These are phyloP conservation scores for Omphaloscelis lunosa DNA, from an alignment of 2,888 invertebrate genomes.

Conservation along the genomic window DNA sequence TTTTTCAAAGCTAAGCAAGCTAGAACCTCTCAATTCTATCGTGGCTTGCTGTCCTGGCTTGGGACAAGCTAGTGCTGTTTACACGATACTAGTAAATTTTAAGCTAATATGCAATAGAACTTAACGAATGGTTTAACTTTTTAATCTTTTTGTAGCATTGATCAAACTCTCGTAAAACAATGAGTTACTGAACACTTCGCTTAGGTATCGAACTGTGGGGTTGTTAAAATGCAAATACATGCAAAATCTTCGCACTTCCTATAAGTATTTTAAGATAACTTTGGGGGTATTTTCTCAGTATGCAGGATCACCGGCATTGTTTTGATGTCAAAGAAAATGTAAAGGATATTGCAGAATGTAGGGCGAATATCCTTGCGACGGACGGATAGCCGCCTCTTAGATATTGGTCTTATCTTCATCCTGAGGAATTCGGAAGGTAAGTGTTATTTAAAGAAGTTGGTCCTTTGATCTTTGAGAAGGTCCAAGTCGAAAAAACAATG, in stretches of 20 bases:
- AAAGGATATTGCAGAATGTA: conserved; percentile 14
- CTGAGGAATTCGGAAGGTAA: conserved; percentile 9
- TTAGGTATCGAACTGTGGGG: background rate
- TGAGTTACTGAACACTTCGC: background rate
- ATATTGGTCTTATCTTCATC: conserved; percentile 10
- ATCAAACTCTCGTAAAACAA: background rate
- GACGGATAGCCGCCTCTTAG: conserved; percentile 2
- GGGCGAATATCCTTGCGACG: conserved; percentile 15
- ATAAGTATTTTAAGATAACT: background rate
- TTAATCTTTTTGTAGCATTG: background rate
- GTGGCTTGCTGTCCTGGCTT: too few species aligned
- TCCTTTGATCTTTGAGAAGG: conserved; percentile 16
- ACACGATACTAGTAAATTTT: too few species aligned
- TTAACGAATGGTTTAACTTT: background rate
- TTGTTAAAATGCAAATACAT: background rate
- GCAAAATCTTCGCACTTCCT: background rate
- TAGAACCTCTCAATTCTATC: too few species aligned
- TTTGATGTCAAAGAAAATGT: conserved; percentile 25
- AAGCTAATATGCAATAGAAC: too few species aligned
- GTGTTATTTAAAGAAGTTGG: conserved; percentile 9
- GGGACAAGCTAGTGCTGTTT: too few species aligned
- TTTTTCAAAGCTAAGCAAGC: too few species aligned
- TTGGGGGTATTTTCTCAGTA: background rate
- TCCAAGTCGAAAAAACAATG: background rate
- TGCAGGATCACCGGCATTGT: conserved; percentile 6